Evolutionary conservation across 2,888 invertebrate species (phyloP), one percentile per base, ranked within the genome.

Genomic region (Syrista parreyssii): DNA sequence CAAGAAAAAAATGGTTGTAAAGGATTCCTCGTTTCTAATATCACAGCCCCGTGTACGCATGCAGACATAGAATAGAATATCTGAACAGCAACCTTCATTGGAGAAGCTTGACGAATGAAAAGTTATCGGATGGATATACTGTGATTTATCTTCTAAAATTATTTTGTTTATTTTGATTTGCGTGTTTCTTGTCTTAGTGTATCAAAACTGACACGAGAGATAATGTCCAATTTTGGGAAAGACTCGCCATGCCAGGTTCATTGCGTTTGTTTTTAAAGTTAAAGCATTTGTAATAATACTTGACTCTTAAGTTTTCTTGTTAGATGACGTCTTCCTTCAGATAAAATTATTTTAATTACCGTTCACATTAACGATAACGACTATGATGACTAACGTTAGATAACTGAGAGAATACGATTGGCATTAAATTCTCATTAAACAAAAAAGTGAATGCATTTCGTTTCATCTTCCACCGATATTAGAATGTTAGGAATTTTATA

Each of bases 401-500:
- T 23, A 23, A 23, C 23, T 6, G 40, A 40, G 23, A 15, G 23
- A 40, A 40, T 40, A 40, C 40, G 23, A 40, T 15, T 6, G 6
- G 40, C 40, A 23, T 55, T 23, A 23, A 55, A 55, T 9, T 55
- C 23, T 55, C 55, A 23, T 55, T 55, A 55, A 23, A 55, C 23
- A 23, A 31, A 69, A 71, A 75, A 35, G 73, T 32, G 68, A 75
- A 72, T 75, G 33, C 68, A 12, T 76, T 76, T 76, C 75, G 69
- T 78, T 78, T 78, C 73, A 78, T 78, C 76, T 74, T 68, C 74
- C 78, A 76, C 69, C 68, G 40, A 68, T 34, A 74, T 76, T 69
- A 36, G 23, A 68, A 36, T 32, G 35, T 78, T 31, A 76, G 34
- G 69, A 76, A 15, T 76, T 76, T 74, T 78, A 34, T 74, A 74